Evolutionary conservation across 2,888 invertebrate genomes (phyloP).

Genomic region (Rapana venosa): DNA sequence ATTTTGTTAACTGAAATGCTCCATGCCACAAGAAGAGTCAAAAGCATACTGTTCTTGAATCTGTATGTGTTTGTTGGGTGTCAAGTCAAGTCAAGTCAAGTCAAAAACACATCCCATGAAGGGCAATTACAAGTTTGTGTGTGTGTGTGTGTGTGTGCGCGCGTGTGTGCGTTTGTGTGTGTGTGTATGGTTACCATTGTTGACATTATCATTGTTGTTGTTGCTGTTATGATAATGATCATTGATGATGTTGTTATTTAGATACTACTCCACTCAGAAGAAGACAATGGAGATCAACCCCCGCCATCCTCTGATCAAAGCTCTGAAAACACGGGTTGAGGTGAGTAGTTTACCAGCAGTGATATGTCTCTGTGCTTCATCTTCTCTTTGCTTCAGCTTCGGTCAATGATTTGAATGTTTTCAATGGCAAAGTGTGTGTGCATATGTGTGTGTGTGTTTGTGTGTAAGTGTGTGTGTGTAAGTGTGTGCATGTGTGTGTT

Average conservation of each 20-base stretch:
- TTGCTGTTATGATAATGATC: background rate
- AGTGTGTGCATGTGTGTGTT: slow-evolving; percentile 7
- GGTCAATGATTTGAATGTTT: background rate
- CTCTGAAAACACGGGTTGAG: slow-evolving; percentile 89
- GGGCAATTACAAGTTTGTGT: too few relatives aligned
- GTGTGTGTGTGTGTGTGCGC: too few relatives aligned
- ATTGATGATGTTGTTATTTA: slow-evolving; percentile 44
- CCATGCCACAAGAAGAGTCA: too few relatives aligned
- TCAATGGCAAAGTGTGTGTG: background rate
- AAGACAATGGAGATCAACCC: slow-evolving; percentile 98
- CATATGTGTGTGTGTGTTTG: background rate
- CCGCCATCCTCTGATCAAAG: slow-evolving; percentile 95
- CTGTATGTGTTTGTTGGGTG: too few relatives aligned
- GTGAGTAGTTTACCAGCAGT: slow-evolving; percentile 49
- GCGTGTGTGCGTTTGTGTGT: too few relatives aligned
- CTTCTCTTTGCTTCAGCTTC: too few relatives aligned
- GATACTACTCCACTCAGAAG: slow-evolving; percentile 82
- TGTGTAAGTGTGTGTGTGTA: background rate
- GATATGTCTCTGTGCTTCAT: background rate
- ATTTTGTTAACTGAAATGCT: too few relatives aligned
- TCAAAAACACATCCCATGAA: too few relatives aligned
- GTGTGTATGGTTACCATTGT: too few relatives aligned
- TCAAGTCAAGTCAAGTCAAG: too few relatives aligned
- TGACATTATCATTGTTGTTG: too few relatives aligned
- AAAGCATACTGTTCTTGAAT: too few relatives aligned